Base-by-base conservation (phyloP, 2,113 vertebrate genomes). In the Anser brachyrhynchus region DNA sequence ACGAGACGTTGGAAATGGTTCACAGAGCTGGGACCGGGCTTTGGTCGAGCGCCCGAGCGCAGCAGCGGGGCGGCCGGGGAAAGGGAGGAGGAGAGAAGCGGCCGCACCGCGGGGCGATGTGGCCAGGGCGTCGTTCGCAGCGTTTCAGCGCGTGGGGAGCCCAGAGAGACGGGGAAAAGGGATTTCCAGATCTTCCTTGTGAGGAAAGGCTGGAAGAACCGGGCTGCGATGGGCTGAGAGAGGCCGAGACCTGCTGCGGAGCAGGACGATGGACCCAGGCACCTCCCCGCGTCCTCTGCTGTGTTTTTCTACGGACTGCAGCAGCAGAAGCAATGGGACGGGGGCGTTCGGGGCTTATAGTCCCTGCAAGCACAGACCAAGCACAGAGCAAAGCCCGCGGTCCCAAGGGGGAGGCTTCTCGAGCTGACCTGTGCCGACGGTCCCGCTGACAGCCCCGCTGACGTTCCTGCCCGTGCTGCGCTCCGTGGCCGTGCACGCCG, bases 211-310 rank as follows among this genome's bases (percentile, higher is more conserved):
- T n/a, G 49, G 61, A 29, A 37, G 65, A 49, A 9, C 0, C 7
- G 65, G 54, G 54, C 5, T 12, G 41, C 20, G 10, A 21, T 43
- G 64, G 19, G 25, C 17, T 33, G 39, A 23, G 5, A 20, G 39
- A 13, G 51, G 54, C 16, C 8, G 16, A 52, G 54, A 12, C 31
- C 20, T 19, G 75, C 26, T 12, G 28, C 6, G 22, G 13, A 6
- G 9, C 17, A 16, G 6, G 21, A 9, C 2, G 4, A 21, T 4
- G 31, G 10, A 17, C 18, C 26, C 22, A 14, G 11, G 28, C 28
- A 41, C n/a, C 22, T 28, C 22, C 28, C 18, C 3, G 3, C 4
- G 19, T 58, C 41, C 39, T 16, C 25, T 31, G 3, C 2, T 0
- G 49, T 51, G 11, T 51, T 22, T 51, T 51, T 23, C 49, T 12